Conservation (phyloP, 37 sponge, comb jelly and placozoan species). For the Crambe crambe region DNA sequence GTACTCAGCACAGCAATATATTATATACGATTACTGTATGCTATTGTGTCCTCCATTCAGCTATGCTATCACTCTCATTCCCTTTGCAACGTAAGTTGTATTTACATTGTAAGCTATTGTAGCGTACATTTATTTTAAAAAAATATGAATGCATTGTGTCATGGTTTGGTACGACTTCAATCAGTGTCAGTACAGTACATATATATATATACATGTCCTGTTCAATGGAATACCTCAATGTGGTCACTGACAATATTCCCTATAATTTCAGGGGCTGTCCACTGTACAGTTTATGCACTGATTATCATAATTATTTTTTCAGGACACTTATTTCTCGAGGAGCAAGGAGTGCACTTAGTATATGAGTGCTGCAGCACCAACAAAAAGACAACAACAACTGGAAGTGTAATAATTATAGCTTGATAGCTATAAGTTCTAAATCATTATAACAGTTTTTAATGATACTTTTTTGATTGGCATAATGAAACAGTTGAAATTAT, state of each 20-base stretch:
- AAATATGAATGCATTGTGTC: no score
- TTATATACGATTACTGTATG: no score
- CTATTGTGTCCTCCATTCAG: no score
- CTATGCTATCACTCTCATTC: conserved; percentile 58
- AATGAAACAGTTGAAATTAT: no score
- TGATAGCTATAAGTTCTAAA: no score
- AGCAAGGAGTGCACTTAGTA: not conserved
- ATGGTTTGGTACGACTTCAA: no score
- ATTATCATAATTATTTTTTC: no score
- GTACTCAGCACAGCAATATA: no score
- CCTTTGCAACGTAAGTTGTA: conserved; percentile 67
- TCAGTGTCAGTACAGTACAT: not conserved
- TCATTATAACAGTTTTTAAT: no score
- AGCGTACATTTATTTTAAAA: no score
- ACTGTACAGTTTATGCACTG: no score
- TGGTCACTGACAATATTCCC: not conserved
- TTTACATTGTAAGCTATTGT: not conserved
- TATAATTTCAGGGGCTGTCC: not conserved
- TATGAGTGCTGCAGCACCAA: not conserved
- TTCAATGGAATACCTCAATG: not conserved
- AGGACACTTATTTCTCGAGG: conserved; percentile 22
- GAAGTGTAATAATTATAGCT: not conserved
- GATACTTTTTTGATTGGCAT: no score
- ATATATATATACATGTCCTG: not conserved
- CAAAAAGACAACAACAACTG: not conserved